These are phyloP conservation scores for Epinotia demarniana DNA, from an alignment of 2,888 invertebrate genomes.

Conservation along the genomic window DNA sequence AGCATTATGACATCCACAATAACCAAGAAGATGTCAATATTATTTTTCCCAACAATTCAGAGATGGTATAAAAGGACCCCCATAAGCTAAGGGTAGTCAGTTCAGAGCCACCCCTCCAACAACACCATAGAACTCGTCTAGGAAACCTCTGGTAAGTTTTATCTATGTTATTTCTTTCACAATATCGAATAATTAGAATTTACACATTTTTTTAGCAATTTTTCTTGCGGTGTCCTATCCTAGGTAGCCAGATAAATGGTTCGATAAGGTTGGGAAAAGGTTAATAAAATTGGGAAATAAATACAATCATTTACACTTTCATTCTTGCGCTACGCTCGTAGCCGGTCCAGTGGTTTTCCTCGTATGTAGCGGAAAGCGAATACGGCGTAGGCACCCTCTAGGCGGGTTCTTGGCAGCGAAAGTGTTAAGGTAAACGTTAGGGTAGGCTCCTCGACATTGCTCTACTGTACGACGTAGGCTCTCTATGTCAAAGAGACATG, in stretches of 20 bases:
- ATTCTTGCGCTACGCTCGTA: no score
- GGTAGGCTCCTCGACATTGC: no score
- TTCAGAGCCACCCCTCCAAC: slow-evolving; percentile 66
- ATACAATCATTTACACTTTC: no score
- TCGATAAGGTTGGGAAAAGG: background rate
- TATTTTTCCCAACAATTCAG: slow-evolving; percentile 48
- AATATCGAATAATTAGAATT: no score
- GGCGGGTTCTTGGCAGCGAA: no score
- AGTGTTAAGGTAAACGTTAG: background rate
- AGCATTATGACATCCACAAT: slow-evolving; percentile 18
- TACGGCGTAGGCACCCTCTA: no score
- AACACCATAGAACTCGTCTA: slow-evolving; percentile 50
- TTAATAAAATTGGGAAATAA: background rate
- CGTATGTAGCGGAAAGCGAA: no score
- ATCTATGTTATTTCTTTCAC: background rate
- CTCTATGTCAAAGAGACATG: no score
- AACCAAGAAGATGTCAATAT: slow-evolving; percentile 33
- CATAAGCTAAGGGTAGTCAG: slow-evolving; percentile 58
- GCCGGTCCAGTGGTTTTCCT: no score
- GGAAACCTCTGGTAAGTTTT: slow-evolving; percentile 55
- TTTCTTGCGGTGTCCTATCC: background rate
- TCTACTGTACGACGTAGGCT: no score
- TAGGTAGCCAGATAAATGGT: background rate
- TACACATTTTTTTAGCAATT: background rate
- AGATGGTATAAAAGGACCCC: slow-evolving; percentile 67